phyloP scores from a whole-genome alignment of 2,797 vertebrate genomes.

The Epinephelus awoara region DNA sequence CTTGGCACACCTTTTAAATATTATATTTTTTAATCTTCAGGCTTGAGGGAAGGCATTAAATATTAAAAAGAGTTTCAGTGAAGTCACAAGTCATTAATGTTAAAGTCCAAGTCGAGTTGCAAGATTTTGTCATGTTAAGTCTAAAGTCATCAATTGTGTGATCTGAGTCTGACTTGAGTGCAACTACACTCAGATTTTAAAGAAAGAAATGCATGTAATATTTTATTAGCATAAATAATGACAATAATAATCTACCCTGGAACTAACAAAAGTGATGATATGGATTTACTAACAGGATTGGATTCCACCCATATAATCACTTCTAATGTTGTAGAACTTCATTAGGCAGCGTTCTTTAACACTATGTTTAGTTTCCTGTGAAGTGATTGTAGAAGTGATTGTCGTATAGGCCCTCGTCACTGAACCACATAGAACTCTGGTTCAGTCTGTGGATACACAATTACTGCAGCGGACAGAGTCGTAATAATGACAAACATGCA shows the following conservation, averaged over 20 bases:
- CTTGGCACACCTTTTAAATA: no score
- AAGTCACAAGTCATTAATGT: no score
- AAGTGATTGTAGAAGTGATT: not conserved
- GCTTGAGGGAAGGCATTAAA: no score
- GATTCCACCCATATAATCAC: not conserved
- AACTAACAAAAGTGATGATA: no score
- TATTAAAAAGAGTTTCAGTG: no score
- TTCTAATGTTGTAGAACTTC: conserved; percentile 4
- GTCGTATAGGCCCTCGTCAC: not conserved
- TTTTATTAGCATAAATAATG: not conserved
- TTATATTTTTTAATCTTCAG: no score
- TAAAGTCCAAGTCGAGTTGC: no score
- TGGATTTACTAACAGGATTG: not conserved
- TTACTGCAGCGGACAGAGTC: conserved; percentile 19
- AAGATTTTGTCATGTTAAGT: no score
- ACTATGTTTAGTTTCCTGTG: conserved; percentile 6
- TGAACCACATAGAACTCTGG: conserved; percentile 18
- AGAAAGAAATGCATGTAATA: not conserved
- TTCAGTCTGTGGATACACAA: conserved; percentile 23
- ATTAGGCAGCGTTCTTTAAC: no score
- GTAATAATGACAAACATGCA: conserved; percentile 22
- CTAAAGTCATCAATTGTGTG: no score
- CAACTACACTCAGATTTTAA: not conserved
- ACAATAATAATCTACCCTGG: not conserved
- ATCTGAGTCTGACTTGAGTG: no score